phyloP scores from a whole-genome alignment of 2,888 invertebrate species.

The Caenorhabditis zanzibari region DNA sequence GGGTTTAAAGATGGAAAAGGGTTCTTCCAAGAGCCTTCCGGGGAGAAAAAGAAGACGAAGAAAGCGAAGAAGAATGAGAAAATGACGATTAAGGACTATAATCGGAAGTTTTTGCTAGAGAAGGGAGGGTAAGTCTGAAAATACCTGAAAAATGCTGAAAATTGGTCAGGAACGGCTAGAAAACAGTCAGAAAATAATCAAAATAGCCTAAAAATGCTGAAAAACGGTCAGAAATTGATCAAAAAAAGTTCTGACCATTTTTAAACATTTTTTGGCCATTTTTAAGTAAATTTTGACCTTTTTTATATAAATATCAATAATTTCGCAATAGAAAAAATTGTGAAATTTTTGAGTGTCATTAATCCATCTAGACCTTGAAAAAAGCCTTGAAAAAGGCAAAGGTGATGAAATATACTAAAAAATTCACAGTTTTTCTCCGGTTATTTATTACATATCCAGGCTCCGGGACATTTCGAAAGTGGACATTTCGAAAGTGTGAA shows the following conservation, averaged over 20 bases:
- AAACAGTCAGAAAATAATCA: background rate
- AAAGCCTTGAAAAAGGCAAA: background rate
- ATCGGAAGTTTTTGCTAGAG: constrained; percentile 89
- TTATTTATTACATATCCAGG: too few relatives aligned
- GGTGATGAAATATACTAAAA: background rate
- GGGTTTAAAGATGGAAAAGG: constrained; percentile 56
- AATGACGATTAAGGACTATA: constrained; percentile 90
- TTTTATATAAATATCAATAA: too few relatives aligned
- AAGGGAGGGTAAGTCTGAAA: constrained; percentile 86
- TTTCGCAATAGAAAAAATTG: background rate
- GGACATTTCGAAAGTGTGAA: background rate
- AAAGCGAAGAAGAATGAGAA: constrained; percentile 85
- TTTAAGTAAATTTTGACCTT: too few relatives aligned
- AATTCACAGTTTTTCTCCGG: too few relatives aligned
- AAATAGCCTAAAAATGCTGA: background rate
- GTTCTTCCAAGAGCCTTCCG: constrained; percentile 23
- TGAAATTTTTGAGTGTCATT: constrained; percentile 3
- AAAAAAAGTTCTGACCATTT: too few relatives aligned
- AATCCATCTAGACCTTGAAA: background rate
- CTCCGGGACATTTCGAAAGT: too few relatives aligned
- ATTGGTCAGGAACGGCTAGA: background rate
- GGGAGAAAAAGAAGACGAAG: constrained; percentile 83
- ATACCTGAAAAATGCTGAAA: background rate
- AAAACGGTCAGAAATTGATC: background rate
- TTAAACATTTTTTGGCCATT: too few relatives aligned